Evolutionary conservation across 1,140 invertebrate species (phyloP).

Genomic region (Apocrypta bakeri): DNA sequence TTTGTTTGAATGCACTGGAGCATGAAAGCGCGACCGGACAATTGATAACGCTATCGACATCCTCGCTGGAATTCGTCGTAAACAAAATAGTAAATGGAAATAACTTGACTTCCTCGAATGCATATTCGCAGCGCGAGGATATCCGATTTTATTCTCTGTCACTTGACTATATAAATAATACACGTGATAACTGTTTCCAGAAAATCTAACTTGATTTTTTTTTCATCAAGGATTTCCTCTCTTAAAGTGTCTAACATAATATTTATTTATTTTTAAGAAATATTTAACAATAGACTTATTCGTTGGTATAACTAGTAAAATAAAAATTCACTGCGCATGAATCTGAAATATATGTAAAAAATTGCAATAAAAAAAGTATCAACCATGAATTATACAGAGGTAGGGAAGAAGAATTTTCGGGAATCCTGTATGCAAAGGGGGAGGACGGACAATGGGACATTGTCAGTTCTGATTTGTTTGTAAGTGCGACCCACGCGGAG

Average conservation of each 20-base stretch:
- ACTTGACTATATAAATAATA: background rate
- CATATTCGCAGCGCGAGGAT: background rate
- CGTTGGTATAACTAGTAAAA: too few relatives aligned
- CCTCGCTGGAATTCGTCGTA: background rate
- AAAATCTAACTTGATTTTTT: too few relatives aligned
- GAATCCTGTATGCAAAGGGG: background rate
- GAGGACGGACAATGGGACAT: background rate
- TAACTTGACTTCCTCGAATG: background rate
- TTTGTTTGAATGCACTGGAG: background rate
- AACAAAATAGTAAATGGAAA: background rate
- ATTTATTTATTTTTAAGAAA: too few relatives aligned
- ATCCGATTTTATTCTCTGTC: background rate
- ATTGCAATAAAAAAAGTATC: too few relatives aligned
- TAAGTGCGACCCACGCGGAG: background rate
- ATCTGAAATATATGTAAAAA: too few relatives aligned
- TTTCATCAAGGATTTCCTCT: too few relatives aligned
- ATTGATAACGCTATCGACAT: background rate
- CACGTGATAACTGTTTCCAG: too few relatives aligned
- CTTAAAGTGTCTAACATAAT: too few relatives aligned
- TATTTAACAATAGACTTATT: too few relatives aligned
- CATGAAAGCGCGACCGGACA: background rate
- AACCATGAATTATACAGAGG: background rate
- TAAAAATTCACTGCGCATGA: background rate
- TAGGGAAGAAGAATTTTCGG: background rate
- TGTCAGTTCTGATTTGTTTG: conserved; percentile 1